Percentiles rank a stretch among this genome's conserved stretches.
These are phyloP conservation scores for Aeoliscus strigatus DNA, from an alignment of 2,797 vertebrate genomes.

Conservation along the genomic window DNA sequence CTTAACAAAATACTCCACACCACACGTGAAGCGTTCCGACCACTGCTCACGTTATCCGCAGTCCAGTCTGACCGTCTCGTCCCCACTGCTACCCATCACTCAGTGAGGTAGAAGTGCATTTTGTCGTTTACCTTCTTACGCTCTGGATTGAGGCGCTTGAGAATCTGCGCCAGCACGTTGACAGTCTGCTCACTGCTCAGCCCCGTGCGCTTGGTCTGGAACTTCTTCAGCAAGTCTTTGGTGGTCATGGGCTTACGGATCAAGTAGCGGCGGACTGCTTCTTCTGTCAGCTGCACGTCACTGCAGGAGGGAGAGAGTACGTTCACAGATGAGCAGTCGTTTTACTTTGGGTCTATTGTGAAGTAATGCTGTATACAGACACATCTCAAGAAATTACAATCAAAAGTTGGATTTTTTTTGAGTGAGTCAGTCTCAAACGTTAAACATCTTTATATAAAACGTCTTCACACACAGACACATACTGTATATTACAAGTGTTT, in stretches of 20 bases:
- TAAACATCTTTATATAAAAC: too few species aligned
- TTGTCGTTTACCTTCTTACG: conserved; percentile 89
- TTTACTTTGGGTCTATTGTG: too few species aligned
- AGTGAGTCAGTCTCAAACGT: too few species aligned
- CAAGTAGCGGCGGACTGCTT: conserved; percentile 87
- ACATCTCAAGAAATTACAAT: too few species aligned
- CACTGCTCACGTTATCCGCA: too few species aligned
- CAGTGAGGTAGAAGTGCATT: conserved; percentile 94
- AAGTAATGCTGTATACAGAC: too few species aligned
- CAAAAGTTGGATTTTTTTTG: too few species aligned
- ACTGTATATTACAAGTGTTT: too few species aligned
- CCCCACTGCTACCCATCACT: conserved; percentile 58
- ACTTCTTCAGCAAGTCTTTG: conserved; percentile 93
- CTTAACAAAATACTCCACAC: conserved; percentile 8
- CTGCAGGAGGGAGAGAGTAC: conserved; percentile 50
- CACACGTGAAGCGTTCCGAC: too few species aligned
- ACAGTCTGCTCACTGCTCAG: conserved; percentile 93
- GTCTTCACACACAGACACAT: too few species aligned
- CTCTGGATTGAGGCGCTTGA: conserved; percentile 91
- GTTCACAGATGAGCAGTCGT: too few species aligned
- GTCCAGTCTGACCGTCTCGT: too few species aligned
- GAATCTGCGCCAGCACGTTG: conserved; percentile 91
- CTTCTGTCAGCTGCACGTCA: conserved; percentile 89
- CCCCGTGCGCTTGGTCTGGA: conserved; percentile 92
- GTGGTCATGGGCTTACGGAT: conserved; percentile 94